Evolutionary conservation across 2,797 vertebrate species (phyloP).

Genomic region (Varecia variegata): DNA sequence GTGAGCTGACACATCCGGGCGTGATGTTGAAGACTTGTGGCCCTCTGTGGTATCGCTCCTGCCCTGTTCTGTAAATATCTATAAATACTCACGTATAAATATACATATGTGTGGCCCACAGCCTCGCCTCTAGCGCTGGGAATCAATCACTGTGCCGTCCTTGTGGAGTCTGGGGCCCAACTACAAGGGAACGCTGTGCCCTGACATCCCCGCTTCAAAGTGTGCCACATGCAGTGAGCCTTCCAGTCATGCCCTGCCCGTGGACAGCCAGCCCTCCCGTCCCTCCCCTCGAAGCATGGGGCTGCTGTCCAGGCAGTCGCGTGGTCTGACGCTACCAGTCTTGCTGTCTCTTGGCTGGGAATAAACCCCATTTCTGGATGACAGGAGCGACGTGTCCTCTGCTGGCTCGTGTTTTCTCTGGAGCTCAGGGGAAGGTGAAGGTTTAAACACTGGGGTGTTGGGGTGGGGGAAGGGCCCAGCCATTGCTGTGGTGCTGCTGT

Average conservation of each 20-base stretch:
- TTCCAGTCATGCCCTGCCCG: conserved; percentile 33
- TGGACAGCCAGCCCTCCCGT: conserved; percentile 14
- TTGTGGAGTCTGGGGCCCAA: conserved; percentile 66
- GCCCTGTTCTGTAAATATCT: conserved; percentile 86
- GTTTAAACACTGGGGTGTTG: not conserved
- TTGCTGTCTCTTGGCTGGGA: conserved; percentile 84
- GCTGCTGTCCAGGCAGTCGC: conserved; percentile 83
- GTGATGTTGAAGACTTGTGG: conserved; percentile 82
- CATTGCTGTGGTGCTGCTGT: not conserved
- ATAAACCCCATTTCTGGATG: conserved; percentile 87
- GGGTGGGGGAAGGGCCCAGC: not conserved
- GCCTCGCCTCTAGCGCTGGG: conserved; percentile 28
- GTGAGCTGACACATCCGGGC: conserved; percentile 83
- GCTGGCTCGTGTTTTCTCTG: conserved; percentile 19
- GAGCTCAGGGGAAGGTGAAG: not conserved
- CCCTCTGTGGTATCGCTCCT: conserved; percentile 67
- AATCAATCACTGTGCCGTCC: conserved; percentile 49
- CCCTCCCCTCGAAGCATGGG: conserved; percentile 63
- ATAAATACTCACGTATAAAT: conserved; percentile 84
- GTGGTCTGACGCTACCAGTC: conserved; percentile 81
- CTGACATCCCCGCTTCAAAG: conserved; percentile 5
- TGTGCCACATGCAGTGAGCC: conserved; percentile 55
- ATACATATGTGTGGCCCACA: conserved; percentile 64
- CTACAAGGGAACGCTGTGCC: conserved; percentile 38
- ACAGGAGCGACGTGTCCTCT: conserved; percentile 63